Evolutionary conservation across 2,888 invertebrate species (phyloP).

Genomic region (Epinotia brunnichana): DNA sequence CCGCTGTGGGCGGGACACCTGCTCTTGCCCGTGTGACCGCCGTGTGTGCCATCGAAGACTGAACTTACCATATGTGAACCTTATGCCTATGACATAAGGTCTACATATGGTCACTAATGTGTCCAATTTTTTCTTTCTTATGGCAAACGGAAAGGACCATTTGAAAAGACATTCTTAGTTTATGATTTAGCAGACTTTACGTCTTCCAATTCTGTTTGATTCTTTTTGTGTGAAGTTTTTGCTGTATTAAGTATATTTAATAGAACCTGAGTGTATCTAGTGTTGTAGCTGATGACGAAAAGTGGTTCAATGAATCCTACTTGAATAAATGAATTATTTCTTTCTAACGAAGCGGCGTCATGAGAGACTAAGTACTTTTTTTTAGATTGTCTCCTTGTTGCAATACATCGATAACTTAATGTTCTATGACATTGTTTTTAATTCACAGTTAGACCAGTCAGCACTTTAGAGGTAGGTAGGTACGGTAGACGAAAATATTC

Average conservation of each 20-base stretch:
- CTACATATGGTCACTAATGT: neutral
- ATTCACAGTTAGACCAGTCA: too few species aligned
- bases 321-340: too few species aligned
- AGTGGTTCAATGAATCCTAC: too few species aligned
- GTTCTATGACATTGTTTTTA: neutral
- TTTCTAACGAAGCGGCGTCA: too few species aligned
- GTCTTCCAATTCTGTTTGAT: neutral
- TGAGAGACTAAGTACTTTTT: too few species aligned
- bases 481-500: too few species aligned
- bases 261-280: too few species aligned
- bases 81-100: neutral
- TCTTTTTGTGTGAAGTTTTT: neutral
- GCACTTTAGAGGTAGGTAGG: too few species aligned
- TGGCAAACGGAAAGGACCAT: neutral
- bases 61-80: neutral
- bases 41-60: slow-evolving; percentile 5
- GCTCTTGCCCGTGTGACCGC: slow-evolving; percentile 22
- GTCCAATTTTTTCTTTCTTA: neutral
- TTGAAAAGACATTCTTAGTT: neutral
- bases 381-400: neutral
- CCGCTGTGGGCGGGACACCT: slow-evolving; percentile 41
- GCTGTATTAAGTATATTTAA: too few species aligned
- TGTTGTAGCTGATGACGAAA: too few species aligned
- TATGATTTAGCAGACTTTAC: neutral
- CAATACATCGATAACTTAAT: neutral